A percentile compares a stretch with the other conserved stretches of the same genome.
These are phyloP conservation scores for Apotomis turbidana DNA, from an alignment of 2,888 invertebrate species.

Conservation along the genomic window DNA sequence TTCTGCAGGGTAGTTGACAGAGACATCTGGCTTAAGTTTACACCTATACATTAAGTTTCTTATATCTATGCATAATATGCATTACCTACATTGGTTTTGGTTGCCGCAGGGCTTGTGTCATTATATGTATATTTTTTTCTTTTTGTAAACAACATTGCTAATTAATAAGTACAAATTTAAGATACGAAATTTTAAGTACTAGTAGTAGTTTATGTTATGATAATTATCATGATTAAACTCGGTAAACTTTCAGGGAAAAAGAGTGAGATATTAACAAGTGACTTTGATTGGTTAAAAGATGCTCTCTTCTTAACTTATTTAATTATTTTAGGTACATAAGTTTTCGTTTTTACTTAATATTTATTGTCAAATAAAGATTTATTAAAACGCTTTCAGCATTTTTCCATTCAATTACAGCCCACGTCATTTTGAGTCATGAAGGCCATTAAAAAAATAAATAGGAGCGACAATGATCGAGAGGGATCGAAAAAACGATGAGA, in stretches of 20 bases:
- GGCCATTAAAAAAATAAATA: conserved; percentile 56
- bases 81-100: too few species aligned
- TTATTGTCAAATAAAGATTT: conserved; percentile 11
- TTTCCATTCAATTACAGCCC: conserved; percentile 32
- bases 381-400: conserved; percentile 31
- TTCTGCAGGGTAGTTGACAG: conserved; percentile 64
- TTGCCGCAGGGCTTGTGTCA: too few species aligned
- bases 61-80: neutral
- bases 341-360: neutral
- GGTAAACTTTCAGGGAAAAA: too few species aligned
- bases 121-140: too few species aligned
- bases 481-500: conserved; percentile 48
- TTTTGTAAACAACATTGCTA: too few species aligned
- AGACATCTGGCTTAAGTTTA: conserved; percentile 70
- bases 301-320: neutral
- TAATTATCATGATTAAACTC: too few species aligned
- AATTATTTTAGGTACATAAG: neutral
- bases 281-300: neutral
- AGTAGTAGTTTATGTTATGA: too few species aligned
- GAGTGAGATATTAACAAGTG: neutral
- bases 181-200: too few species aligned
- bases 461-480: conserved; percentile 56
- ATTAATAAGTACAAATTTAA: too few species aligned
- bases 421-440: conserved; percentile 40
- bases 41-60: conserved; percentile 40